phyloP scores from a whole-genome alignment of 2,888 invertebrate genomes.

The Entomobrya multifasciata region DNA sequence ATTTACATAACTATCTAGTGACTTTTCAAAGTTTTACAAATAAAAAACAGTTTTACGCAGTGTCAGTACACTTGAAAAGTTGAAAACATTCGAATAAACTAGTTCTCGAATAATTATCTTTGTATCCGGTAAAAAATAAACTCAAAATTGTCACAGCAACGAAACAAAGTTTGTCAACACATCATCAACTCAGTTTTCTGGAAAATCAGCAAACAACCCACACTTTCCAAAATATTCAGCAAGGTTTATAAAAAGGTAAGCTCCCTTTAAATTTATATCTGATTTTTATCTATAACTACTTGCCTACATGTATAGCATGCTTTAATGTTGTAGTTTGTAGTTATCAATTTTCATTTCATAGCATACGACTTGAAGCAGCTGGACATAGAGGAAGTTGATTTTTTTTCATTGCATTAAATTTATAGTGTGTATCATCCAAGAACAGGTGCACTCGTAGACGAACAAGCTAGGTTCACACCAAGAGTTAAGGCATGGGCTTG shows the following conservation, averaged over 20 bases:
- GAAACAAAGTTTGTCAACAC: background rate
- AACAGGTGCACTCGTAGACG: constrained; percentile 14
- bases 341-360: too few species aligned
- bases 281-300: background rate
- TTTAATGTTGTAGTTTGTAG: background rate
- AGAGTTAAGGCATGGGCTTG: background rate
- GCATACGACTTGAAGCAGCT: too few species aligned
- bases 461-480: background rate
- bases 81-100: background rate
- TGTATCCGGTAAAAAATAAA: too few species aligned
- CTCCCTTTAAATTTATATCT: constrained; percentile 20
- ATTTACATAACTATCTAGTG: too few species aligned
- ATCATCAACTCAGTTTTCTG: constrained; percentile 8
- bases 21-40: background rate
- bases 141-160: too few species aligned
- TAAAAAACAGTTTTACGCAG: background rate
- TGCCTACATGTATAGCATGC: background rate
- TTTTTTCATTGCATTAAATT: too few species aligned
- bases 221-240: background rate
- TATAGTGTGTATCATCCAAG: background rate
- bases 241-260: constrained; percentile 31
- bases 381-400: too few species aligned
- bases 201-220: background rate
- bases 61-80: background rate
- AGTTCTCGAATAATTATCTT: constrained; percentile 4